Base-by-base conservation (phyloP, 2,888 invertebrate genomes). In the Sphaeridia pumilis region DNA sequence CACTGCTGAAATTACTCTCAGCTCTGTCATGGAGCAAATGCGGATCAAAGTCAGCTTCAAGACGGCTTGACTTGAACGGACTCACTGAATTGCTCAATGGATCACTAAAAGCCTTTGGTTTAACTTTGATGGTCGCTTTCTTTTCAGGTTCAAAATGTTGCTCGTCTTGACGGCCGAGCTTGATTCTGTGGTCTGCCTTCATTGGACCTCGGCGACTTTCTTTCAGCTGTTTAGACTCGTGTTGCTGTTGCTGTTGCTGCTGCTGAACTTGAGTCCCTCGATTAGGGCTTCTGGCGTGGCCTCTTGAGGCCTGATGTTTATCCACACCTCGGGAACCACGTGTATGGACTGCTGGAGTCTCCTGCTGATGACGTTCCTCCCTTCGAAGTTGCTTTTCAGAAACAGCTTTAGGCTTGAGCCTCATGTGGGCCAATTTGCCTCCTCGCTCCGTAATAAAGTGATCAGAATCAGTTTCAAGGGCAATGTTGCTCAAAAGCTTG, bases 51-150 rank as follows among this genome's bases (percentile, higher is more conserved):
- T 46, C 24, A 26, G 10, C 38, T 14, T 21, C 38, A 17, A 17
- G n/a, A n/a, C n/a, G n/a, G 7, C 22, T 43, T 5, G 51, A n/a
- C 17, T 51, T 51, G n/a, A 51, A 34, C 4, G 51, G 51, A 21
- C 51, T 46, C 21, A 51, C 46, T 12, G 36, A 46, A 25, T 44
- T 20, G 2, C 50, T 44, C 3, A 46, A 46, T 22, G 46, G 45
- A 20, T 51, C 51, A 4, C 45, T 45, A 26, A 51, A 51, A 4
- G 46, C 45, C 21, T 51, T 51, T n/a, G n/a, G n/a, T n/a, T n/a
- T n/a, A n/a, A n/a, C n/a, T 22, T 31, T 43, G 14, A 24, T 38
- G 12, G 17, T 38, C 20, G 38, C 5, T 20, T 38, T 38, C 20
- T 5, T 38, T 5, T 17, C 38, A n/a, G n/a, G n/a, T n/a, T n/a